Conservation (phyloP, 2,113 vertebrate genomes). For the Paratilapia polleni region DNA sequence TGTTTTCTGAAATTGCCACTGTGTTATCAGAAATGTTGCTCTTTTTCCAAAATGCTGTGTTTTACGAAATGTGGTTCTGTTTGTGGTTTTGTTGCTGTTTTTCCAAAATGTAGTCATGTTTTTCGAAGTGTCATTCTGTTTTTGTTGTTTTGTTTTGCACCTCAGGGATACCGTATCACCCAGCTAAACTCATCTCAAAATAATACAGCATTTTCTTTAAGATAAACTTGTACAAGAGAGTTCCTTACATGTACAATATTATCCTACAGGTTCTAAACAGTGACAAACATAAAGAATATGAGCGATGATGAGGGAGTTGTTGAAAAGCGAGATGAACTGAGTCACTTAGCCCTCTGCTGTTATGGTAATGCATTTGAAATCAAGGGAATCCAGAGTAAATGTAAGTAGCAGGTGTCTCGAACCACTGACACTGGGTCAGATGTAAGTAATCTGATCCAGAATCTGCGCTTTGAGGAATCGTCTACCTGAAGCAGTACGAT, state of each 20-base stretch:
- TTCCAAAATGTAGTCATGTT: not conserved
- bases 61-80: not conserved
- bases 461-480: constrained; percentile 46
- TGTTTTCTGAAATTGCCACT: too few relatives aligned
- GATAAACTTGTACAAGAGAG: not conserved
- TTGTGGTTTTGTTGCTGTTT: too few relatives aligned
- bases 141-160: too few relatives aligned
- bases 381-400: constrained; percentile 15
- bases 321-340: constrained; percentile 47
- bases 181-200: not conserved
- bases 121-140: not conserved
- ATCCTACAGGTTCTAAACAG: not conserved
- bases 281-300: constrained; percentile 31
- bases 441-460: constrained; percentile 50
- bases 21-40: too few relatives aligned
- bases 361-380: constrained; percentile 74
- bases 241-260: not conserved
- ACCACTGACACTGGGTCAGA: constrained; percentile 51
- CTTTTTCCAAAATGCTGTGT: not conserved
- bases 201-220: not conserved
- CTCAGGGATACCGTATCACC: not conserved
- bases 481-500: constrained; percentile 49
- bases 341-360: constrained; percentile 37
- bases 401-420: constrained; percentile 26
- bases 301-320: constrained; percentile 49